These are phyloP conservation scores for Thysanoteuthis rhombus DNA, from an alignment of 2,888 invertebrate genomes.

Conservation along the genomic window DNA sequence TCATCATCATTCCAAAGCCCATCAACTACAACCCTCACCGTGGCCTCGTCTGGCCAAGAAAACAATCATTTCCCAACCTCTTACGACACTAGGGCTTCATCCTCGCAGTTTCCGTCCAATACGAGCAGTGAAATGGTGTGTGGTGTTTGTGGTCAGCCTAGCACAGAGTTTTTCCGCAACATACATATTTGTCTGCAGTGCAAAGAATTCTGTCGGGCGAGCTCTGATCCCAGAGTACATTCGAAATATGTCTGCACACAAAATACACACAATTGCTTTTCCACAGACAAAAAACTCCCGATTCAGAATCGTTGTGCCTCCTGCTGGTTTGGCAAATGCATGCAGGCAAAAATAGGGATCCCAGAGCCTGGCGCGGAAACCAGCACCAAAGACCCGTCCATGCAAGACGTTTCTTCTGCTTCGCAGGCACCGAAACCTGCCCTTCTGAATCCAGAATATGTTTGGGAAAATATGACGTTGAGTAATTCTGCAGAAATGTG, in stretches of 20 bases:
- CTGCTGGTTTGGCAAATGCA: neutral
- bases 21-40: neutral
- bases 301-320: neutral
- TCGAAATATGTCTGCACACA: neutral
- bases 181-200: neutral
- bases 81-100: neutral
- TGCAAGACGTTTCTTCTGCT: neutral
- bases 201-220: neutral
- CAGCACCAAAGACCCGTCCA: neutral
- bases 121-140: neutral
- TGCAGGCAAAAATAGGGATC: neutral
- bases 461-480: conserved; percentile 1
- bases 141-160: neutral
- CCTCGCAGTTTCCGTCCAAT: neutral
- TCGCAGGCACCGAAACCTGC: neutral
- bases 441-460: neutral
- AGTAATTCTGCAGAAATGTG: neutral
- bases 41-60: neutral
- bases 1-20: neutral
- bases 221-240: neutral
- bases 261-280: neutral
- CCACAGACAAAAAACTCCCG: neutral
- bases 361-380: neutral
- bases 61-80: neutral
- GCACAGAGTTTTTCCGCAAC: neutral